phyloP scores from a whole-genome alignment of 64 coral and sea anemone species.

The Montipora capricornis region DNA sequence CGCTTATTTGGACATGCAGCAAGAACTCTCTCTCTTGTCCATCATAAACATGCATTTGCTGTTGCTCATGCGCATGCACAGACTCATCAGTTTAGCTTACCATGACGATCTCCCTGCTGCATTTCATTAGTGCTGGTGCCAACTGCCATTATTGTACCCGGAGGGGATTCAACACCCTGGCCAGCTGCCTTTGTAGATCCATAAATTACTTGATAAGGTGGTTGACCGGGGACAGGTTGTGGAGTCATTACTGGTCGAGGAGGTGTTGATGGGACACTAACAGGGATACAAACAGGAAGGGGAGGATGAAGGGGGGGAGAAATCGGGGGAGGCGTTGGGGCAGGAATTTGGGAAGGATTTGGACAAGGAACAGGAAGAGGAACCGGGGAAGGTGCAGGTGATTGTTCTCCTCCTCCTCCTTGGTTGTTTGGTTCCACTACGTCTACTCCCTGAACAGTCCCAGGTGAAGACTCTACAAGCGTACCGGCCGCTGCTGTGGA shows the following conservation, averaged over 20 bases:
- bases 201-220: neutral
- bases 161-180: slow-evolving; percentile 38
- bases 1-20: too few species aligned
- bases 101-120: neutral
- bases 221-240: neutral
- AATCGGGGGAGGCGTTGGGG: neutral
- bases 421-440: slow-evolving; percentile 5
- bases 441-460: neutral
- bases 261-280: neutral
- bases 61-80: slow-evolving; percentile 21
- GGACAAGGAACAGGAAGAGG: too few species aligned
- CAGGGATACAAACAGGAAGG: too few species aligned
- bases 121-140: slow-evolving; percentile 26
- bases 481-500: neutral
- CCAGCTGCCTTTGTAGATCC: slow-evolving; percentile 31
- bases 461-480: slow-evolving; percentile 7
- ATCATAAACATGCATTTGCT: neutral
- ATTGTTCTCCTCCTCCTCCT: neutral
- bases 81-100: slow-evolving; percentile 12
- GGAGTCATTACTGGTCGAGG: neutral
- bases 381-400: neutral
- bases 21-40: neutral
- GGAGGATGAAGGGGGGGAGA: neutral
- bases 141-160: slow-evolving; percentile 53
- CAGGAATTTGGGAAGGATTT: too few species aligned